Percentiles rank a stretch among this genome's conserved stretches.
Conservation (phyloP, 2,888 invertebrate genomes). For the Ochropacha duplaris region DNA sequence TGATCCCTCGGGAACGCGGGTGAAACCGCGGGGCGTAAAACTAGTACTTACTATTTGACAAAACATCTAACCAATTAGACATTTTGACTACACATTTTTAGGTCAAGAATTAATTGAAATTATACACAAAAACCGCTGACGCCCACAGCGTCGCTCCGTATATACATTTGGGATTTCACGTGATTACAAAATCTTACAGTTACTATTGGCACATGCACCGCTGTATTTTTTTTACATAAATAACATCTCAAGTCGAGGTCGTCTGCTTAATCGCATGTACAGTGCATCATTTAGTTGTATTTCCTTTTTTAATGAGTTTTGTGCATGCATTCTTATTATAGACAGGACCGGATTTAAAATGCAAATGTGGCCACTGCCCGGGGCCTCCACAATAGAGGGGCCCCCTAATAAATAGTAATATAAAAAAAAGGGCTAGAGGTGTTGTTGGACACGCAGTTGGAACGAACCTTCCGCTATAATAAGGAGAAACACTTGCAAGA, state of each 20-base stretch:
- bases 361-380: not conserved
- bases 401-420: too few species aligned
- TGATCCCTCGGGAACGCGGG: too few species aligned
- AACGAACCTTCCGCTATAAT: too few species aligned
- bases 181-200: slow-evolving; percentile 1
- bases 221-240: not conserved
- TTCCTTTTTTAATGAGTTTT: not conserved
- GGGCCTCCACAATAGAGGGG: too few species aligned
- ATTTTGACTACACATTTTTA: too few species aligned
- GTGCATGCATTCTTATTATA: not conserved
- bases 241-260: not conserved
- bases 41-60: too few species aligned
- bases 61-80: too few species aligned
- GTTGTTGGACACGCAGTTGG: too few species aligned
- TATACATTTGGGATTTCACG: not conserved
- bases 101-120: too few species aligned
- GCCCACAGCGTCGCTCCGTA: not conserved
- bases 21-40: too few species aligned
- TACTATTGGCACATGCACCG: not conserved
- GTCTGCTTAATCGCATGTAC: not conserved
- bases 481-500: too few species aligned
- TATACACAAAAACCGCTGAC: not conserved
- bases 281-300: not conserved
- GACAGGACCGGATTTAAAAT: not conserved
- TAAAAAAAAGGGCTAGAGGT: too few species aligned